Conservation (phyloP, 2,888 invertebrate species). For the Eustalomyia histrio region DNA sequence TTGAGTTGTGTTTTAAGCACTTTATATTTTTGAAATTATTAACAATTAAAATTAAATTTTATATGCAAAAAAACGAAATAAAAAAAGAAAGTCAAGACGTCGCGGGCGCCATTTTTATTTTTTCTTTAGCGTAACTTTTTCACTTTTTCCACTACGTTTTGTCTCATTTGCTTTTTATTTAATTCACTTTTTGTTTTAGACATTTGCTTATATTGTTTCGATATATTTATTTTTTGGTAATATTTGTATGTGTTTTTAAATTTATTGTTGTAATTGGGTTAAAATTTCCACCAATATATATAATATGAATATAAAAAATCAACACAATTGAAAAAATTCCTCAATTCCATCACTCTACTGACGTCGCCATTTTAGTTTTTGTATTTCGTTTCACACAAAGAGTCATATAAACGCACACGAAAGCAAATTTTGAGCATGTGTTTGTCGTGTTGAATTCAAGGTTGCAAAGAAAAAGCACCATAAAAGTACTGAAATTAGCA, state of each 20-base stretch:
- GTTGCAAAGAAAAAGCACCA: slow-evolving; percentile 24
- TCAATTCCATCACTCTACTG: slow-evolving; percentile 66
- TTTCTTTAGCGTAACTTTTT: slow-evolving; percentile 63
- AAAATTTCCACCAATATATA: slow-evolving; percentile 66
- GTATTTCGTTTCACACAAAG: slow-evolving; percentile 61
- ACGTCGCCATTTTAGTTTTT: slow-evolving; percentile 66
- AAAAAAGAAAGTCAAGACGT: slow-evolving; percentile 77
- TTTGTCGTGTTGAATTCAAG: slow-evolving; percentile 46
- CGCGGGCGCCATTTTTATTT: slow-evolving; percentile 77
- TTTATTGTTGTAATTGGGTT: slow-evolving; percentile 66
- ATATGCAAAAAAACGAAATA: slow-evolving; percentile 50
- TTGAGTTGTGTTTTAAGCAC: slow-evolving; percentile 27
- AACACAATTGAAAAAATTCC: slow-evolving; percentile 66
- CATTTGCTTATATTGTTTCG: slow-evolving; percentile 57
- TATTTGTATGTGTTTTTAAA: slow-evolving; percentile 61
- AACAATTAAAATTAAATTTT: slow-evolving; percentile 19
- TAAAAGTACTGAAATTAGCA: background rate
- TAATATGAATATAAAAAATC: slow-evolving; percentile 66
- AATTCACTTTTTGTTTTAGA: slow-evolving; percentile 55
- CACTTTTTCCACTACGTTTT: slow-evolving; percentile 54
- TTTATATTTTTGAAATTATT: slow-evolving; percentile 37
- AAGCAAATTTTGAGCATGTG: slow-evolving; percentile 50
- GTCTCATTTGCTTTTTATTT: slow-evolving; percentile 51
- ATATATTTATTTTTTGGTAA: slow-evolving; percentile 49
- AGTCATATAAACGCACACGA: slow-evolving; percentile 59